Conservation (phyloP, 2,888 invertebrate species). For the Diaphora mendica region DNA sequence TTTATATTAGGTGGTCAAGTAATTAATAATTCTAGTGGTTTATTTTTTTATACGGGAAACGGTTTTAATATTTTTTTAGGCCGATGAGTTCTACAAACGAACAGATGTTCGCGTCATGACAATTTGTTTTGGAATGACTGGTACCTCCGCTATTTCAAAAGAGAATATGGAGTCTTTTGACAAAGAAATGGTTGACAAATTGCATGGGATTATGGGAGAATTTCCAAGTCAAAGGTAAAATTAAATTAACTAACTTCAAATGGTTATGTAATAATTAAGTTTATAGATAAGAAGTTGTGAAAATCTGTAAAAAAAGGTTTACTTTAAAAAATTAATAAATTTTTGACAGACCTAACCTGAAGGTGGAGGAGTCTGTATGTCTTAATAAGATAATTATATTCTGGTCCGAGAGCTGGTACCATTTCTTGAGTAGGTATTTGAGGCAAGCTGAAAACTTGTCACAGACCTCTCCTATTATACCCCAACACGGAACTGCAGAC, state of each 20-base stretch:
- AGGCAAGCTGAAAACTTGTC: too few species aligned
- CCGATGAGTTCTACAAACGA: slow-evolving; percentile 61
- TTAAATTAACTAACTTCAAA: background rate
- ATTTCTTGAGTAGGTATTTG: too few species aligned
- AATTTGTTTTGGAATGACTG: slow-evolving; percentile 74
- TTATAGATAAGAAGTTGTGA: too few species aligned
- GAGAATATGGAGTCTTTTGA: slow-evolving; percentile 64
- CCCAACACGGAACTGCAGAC: too few species aligned
- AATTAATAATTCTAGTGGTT: too few species aligned
- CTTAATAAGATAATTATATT: too few species aligned
- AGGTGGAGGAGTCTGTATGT: background rate
- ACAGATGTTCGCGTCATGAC: slow-evolving; percentile 73
- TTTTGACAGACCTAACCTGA: background rate
- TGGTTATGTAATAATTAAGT: too few species aligned
- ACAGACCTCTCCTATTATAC: too few species aligned
- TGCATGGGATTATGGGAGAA: slow-evolving; percentile 38
- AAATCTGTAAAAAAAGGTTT: background rate
- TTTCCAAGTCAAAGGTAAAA: slow-evolving; percentile 58
- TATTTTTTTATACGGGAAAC: too few species aligned
- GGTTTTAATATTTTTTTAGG: slow-evolving; percentile 56
- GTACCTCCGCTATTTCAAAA: slow-evolving; percentile 63
- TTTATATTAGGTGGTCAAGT: too few species aligned
- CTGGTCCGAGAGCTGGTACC: too few species aligned
- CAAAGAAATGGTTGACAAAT: slow-evolving; percentile 50
- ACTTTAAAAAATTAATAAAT: background rate